Conservation (phyloP, 2,888 invertebrate genomes). For the Nomada ruficornis region DNA sequence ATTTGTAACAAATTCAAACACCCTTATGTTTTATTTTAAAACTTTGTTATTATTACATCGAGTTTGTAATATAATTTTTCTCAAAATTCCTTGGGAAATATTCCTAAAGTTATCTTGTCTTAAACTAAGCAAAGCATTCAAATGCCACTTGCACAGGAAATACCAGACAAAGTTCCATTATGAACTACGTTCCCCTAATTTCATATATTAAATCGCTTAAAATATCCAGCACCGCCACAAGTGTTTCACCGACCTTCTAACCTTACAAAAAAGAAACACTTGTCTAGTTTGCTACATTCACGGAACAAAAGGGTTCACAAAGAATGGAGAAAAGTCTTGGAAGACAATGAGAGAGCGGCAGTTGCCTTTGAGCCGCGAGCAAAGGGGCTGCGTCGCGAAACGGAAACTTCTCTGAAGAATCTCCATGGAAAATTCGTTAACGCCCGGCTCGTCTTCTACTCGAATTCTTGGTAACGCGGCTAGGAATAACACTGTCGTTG, state of each 20-base stretch:
- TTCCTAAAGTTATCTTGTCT: too few species aligned
- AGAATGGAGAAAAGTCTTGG: conserved; percentile 8
- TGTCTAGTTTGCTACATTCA: conserved; percentile 1
- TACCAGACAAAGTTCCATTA: neutral
- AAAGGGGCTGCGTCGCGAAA: neutral
- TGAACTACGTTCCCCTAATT: neutral
- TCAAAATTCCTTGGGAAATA: too few species aligned
- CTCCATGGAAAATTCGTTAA: conserved; percentile 22
- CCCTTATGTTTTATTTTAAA: too few species aligned
- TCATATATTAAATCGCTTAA: neutral
- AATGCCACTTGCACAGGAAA: too few species aligned
- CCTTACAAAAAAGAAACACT: neutral
- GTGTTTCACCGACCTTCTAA: neutral
- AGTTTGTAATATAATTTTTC: too few species aligned
- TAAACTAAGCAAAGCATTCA: too few species aligned
- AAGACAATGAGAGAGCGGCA: conserved; percentile 21
- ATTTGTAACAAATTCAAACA: too few species aligned
- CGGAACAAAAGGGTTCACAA: neutral
- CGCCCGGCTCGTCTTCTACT: neutral
- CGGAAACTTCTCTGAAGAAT: conserved; percentile 1
- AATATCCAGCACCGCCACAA: neutral
- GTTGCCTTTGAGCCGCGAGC: conserved; percentile 22
- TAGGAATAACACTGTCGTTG: neutral
- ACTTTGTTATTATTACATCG: too few species aligned
- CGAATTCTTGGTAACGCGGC: neutral